These are phyloP conservation scores for Chaetura pelagica DNA, from an alignment of 2,113 vertebrate species.

Conservation along the genomic window DNA sequence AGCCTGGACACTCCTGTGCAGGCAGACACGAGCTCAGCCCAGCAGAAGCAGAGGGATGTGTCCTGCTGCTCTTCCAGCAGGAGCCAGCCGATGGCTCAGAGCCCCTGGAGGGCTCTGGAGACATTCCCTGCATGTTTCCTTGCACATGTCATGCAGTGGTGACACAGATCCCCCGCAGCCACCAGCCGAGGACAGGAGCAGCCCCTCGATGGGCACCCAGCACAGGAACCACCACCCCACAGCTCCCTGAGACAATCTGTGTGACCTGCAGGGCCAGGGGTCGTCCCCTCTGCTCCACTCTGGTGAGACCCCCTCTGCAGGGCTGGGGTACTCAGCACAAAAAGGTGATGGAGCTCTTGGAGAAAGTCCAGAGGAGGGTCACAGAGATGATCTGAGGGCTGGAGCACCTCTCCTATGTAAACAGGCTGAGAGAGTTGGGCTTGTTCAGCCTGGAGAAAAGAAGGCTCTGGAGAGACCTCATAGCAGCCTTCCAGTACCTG, in stretches of 20 bases:
- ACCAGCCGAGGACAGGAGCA: neutral
- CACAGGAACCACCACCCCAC: neutral
- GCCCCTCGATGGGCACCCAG: accelerated
- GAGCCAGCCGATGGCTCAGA: neutral
- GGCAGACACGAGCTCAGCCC: neutral
- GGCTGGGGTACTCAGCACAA: no score
- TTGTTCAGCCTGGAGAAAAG: no score
- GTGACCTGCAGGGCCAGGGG: no score
- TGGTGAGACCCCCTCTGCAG: no score
- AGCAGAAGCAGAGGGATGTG: neutral
- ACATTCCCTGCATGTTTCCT: neutral
- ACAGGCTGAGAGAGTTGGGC: no score
- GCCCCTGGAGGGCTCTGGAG: neutral
- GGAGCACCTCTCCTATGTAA: no score
- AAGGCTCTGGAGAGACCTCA: no score
- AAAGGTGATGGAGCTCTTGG: no score
- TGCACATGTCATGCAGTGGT: neutral
- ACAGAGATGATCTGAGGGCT: no score
- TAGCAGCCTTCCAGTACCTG: no score
- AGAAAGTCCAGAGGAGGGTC: no score
- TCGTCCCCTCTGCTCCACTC: no score
- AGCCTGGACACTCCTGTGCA: neutral
- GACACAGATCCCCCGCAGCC: neutral
- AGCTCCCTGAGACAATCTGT: neutral
- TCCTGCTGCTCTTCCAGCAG: neutral